Conservation (phyloP, 2,888 invertebrate species). For the Chrysolina oricalcia region DNA sequence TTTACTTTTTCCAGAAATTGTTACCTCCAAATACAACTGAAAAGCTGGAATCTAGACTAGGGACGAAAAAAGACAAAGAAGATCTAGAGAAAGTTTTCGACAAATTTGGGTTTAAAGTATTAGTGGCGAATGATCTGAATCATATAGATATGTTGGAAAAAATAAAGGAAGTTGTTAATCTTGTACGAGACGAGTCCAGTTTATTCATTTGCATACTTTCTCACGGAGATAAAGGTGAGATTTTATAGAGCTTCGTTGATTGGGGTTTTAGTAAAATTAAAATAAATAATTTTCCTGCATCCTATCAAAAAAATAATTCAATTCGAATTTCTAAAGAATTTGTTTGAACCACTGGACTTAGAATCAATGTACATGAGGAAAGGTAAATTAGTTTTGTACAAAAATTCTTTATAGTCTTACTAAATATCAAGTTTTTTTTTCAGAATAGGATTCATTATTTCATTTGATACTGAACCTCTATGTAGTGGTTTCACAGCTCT, state of each 20-base stretch:
- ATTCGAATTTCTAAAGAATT: too few relatives aligned
- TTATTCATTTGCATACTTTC: slow-evolving; percentile 71
- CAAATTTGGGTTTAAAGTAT: slow-evolving; percentile 67
- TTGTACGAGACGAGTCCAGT: slow-evolving; percentile 65
- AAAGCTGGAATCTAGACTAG: slow-evolving; percentile 65
- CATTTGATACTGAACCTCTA: too few relatives aligned
- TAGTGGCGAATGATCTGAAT: slow-evolving; percentile 61
- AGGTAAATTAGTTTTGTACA: too few relatives aligned
- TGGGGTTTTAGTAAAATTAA: too few relatives aligned
- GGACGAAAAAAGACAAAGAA: slow-evolving; percentile 67
- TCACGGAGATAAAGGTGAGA: slow-evolving; percentile 69
- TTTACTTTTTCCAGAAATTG: slow-evolving; percentile 61
- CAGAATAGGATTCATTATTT: too few relatives aligned
- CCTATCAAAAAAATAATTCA: too few relatives aligned
- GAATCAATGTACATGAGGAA: too few relatives aligned
- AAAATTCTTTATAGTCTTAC: too few relatives aligned
- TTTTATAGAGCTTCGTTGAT: not conserved
- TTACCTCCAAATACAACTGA: slow-evolving; percentile 48
- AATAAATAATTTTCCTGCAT: too few relatives aligned
- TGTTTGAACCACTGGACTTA: too few relatives aligned
- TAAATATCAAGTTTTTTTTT: too few relatives aligned
- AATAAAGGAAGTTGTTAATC: slow-evolving; percentile 60
- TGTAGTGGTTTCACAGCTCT: too few relatives aligned
- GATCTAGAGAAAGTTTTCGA: slow-evolving; percentile 66
- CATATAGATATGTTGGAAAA: slow-evolving; percentile 61